Base-by-base conservation (phyloP, 1,140 invertebrate species). In the Medauroidea extradentata region DNA sequence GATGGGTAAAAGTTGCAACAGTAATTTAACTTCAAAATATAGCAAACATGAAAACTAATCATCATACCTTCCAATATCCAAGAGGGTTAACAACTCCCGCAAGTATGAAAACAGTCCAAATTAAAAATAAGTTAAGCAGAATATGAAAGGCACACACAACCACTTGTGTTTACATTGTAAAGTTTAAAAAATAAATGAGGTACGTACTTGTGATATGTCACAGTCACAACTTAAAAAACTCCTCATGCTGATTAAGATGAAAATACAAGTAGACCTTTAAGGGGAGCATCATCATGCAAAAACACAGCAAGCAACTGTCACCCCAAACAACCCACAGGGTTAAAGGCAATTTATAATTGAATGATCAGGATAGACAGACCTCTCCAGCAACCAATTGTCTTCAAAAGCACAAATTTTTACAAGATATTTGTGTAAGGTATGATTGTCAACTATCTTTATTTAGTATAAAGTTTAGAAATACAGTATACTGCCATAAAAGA, bases 361-460 rank as follows among this genome's bases (percentile, higher is more conserved):
- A 42, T 43, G 44, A 38, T 38, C 24, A 55, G 44, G 44, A 55
- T 43, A 41, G 34, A 25, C 23, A 27, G 14, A 25, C 27, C 48
- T 50, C 21, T 25, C 23, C 48, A 50, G 14, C 24, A 55, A 46
- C 42, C 44, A 41, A 25, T 18, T 24, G 27, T 53, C n/a, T 27
- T 43, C 42, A 55, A 43, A 43, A 24, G 38, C 53, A 55, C 38
- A 19, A 24, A 24, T 39, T 42, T 53, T 46, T n/a, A 55, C 25
- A 43, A 55, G 53, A 41, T 55, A 44, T 57, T 57, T 23, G 27
- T 50, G 48, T 57, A 57, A 34, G 42, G 34, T 57, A 18, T 57
- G 56, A 57, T 57, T 57, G 56, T 57, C 56, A 57, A 57, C 56
- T 57, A 57, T 57, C 16, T 57, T 57, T 27, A 49, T 39, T 53